phyloP scores from a whole-genome alignment of 2,113 vertebrate genomes.

The Neomonachus schauinslandi region DNA sequence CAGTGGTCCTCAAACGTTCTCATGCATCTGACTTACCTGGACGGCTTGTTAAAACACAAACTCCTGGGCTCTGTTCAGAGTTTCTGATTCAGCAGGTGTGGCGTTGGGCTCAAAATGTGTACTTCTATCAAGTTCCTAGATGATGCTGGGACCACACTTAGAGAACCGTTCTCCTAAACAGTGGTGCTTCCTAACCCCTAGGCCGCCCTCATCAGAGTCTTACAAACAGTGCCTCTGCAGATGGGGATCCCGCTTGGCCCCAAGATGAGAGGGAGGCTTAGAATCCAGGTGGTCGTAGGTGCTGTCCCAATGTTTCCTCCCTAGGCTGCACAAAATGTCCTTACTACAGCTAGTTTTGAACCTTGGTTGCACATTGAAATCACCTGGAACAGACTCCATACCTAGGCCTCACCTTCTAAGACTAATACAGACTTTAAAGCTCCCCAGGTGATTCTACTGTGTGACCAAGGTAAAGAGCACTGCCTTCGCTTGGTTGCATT shows the following conservation, averaged over 20 bases:
- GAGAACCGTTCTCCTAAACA: background rate
- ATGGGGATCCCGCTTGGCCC: fast-evolving
- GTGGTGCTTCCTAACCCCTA: background rate
- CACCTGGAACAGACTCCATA: background rate
- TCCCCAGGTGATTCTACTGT: background rate
- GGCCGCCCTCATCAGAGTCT: background rate
- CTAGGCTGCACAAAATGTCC: background rate
- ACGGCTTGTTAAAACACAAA: background rate
- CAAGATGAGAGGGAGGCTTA: background rate
- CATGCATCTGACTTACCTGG: background rate
- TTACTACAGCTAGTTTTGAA: background rate
- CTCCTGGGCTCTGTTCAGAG: background rate
- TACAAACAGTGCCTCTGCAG: background rate
- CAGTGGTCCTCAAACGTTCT: background rate
- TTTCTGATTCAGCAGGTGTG: background rate
- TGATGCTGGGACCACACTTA: background rate
- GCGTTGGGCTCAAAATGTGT: background rate
- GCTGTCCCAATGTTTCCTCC: background rate
- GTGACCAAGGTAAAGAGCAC: background rate
- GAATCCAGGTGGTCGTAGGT: background rate
- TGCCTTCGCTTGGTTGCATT: background rate
- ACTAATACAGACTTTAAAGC: background rate
- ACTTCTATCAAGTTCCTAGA: background rate
- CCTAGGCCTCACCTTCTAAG: background rate
- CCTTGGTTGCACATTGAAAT: background rate